Evolutionary conservation across 1,140 invertebrate species (phyloP).

Genomic region (Camponotus floridanus): DNA sequence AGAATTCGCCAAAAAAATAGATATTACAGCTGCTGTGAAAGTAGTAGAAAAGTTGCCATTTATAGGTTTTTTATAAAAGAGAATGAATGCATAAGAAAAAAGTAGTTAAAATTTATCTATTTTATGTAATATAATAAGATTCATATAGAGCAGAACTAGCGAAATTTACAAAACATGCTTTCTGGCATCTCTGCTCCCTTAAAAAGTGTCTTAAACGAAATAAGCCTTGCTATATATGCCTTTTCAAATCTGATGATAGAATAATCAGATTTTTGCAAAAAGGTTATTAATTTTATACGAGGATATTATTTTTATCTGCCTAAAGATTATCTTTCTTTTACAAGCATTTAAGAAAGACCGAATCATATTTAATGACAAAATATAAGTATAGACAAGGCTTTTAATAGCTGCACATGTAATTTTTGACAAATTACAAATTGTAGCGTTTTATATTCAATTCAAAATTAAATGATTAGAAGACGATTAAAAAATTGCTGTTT

Average conservation of each 20-base stretch:
- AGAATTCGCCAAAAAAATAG: slow-evolving; percentile 83
- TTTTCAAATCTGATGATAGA: slow-evolving; percentile 68
- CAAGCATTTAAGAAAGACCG: slow-evolving; percentile 67
- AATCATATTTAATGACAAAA: slow-evolving; percentile 56
- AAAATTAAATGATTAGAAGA: slow-evolving; percentile 33
- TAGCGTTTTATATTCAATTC: slow-evolving; percentile 55
- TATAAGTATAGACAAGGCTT: slow-evolving; percentile 37
- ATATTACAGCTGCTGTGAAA: slow-evolving; percentile 66
- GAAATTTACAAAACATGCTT: slow-evolving; percentile 39
- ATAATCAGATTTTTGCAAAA: slow-evolving; percentile 67
- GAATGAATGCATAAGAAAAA: slow-evolving; percentile 48
- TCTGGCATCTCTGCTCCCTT: slow-evolving; percentile 49
- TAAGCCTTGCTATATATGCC: slow-evolving; percentile 56
- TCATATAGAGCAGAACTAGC: slow-evolving; percentile 33
- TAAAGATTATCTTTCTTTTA: slow-evolving; percentile 71
- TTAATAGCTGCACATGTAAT: slow-evolving; percentile 27
- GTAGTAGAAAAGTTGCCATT: slow-evolving; percentile 74
- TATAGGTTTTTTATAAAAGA: slow-evolving; percentile 68
- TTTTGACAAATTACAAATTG: slow-evolving; percentile 41
- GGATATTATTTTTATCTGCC: slow-evolving; percentile 52
- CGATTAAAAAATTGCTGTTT: background rate
- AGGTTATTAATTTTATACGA: slow-evolving; percentile 57
- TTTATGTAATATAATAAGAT: slow-evolving; percentile 68
- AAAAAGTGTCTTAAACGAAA: slow-evolving; percentile 60
- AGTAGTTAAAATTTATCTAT: slow-evolving; percentile 66